Percentiles rank a stretch among this genome's conserved stretches.
Evolutionary conservation across 2,797 vertebrate species (phyloP).

Genomic region (Gymnodraco acuticeps): DNA sequence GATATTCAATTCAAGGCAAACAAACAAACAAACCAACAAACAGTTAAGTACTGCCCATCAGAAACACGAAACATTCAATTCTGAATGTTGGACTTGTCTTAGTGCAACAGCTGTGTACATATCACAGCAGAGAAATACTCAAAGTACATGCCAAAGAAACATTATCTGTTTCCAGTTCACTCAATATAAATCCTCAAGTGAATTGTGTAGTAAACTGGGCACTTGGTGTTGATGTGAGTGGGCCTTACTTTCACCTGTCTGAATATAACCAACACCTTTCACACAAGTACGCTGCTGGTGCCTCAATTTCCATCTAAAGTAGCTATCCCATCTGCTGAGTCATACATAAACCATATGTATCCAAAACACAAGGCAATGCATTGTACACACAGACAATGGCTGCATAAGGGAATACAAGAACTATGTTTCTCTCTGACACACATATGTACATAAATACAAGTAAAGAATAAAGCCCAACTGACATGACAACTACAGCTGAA

Average conservation of each 20-base stretch:
- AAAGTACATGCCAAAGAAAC: constrained; percentile 21
- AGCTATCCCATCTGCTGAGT: constrained; percentile 27
- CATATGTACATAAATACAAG: constrained; percentile 22
- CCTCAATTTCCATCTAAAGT: constrained; percentile 53
- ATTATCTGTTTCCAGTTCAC: constrained; percentile 36
- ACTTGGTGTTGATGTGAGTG: constrained; percentile 22
- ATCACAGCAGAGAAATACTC: constrained; percentile 7
- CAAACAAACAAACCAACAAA: neutral
- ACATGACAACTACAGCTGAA: constrained; percentile 15
- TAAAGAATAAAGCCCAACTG: constrained; percentile 3
- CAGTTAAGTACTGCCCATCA: neutral
- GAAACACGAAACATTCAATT: constrained; percentile 3
- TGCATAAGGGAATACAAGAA: constrained; percentile 10
- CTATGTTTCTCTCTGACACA: constrained; percentile 9
- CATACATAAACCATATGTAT: constrained; percentile 54
- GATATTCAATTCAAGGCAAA: neutral
- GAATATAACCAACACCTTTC: constrained; percentile 18
- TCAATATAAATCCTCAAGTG: constrained; percentile 36
- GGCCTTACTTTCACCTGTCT: constrained; percentile 38
- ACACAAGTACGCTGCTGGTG: neutral
- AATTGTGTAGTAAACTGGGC: constrained; percentile 17
- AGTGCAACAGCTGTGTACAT: constrained; percentile 1
- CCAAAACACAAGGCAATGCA: constrained; percentile 14
- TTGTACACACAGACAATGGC: constrained; percentile 30
- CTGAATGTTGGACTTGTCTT: constrained; percentile 14